Percentiles rank a stretch among this genome's conserved stretches.
These are phyloP conservation scores for Nettapus auritus DNA, from an alignment of 2,113 vertebrate genomes.

Conservation along the genomic window DNA sequence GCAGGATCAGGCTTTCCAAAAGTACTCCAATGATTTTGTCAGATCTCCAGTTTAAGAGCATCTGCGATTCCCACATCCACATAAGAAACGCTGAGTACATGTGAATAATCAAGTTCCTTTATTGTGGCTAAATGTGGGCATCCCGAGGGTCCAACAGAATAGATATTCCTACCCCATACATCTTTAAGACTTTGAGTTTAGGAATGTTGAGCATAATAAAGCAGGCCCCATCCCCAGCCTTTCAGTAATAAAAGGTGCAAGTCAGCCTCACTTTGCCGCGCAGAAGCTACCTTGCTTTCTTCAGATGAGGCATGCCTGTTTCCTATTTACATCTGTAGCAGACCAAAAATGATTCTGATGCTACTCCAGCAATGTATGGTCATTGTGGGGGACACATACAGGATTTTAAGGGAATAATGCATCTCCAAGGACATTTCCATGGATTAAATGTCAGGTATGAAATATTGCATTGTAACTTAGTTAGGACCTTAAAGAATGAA, in stretches of 20 bases:
- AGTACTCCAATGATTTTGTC: not conserved
- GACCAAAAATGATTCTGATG: not conserved
- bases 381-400: not conserved
- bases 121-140: not conserved
- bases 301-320: not conserved
- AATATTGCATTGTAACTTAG: conserved; percentile 73
- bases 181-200: not conserved
- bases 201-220: not conserved
- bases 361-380: not conserved
- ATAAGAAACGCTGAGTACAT: not conserved
- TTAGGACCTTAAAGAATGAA: conserved; percentile 54
- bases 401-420: conserved; percentile 75
- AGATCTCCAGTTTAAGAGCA: not conserved
- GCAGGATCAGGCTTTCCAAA: not conserved
- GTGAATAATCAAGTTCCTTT: not conserved
- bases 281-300: fast-evolving
- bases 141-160: fast-evolving
- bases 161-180: not conserved
- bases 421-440: conserved; percentile 73
- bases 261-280: not conserved
- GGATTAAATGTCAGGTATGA: conserved; percentile 80
- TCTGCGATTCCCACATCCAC: not conserved
- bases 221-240: not conserved
- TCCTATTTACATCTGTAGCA: not conserved
- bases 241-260: not conserved